Evolutionary conservation across 2,888 invertebrate genomes (phyloP).

Genomic region (Eilema caniola): DNA sequence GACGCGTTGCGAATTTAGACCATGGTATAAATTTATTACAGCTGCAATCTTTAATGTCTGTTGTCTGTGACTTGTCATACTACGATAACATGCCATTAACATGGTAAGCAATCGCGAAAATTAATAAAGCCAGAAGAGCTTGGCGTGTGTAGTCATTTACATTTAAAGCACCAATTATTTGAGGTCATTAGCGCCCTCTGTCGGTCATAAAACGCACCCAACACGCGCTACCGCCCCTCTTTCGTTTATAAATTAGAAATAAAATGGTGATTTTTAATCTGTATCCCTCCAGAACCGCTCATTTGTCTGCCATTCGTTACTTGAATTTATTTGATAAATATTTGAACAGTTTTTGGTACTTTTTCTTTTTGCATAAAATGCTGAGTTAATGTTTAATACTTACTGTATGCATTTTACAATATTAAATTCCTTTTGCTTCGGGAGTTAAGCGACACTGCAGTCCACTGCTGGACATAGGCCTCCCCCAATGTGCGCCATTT

Average conservation of each 20-base stretch:
- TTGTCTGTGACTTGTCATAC: constrained; percentile 34
- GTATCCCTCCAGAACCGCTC: constrained; percentile 52
- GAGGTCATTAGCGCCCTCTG: constrained; percentile 85
- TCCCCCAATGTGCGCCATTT: no score
- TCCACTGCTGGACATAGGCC: no score
- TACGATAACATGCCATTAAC: constrained; percentile 47
- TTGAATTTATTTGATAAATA: constrained; percentile 51
- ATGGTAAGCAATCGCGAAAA: constrained; percentile 68
- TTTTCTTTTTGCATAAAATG: background rate
- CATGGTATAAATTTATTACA: background rate
- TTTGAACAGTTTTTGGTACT: constrained; percentile 29
- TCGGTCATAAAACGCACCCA: constrained; percentile 84
- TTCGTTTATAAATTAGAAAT: constrained; percentile 82
- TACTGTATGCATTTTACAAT: background rate
- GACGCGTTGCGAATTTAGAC: background rate
- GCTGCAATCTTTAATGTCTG: background rate
- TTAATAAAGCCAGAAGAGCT: constrained; percentile 79
- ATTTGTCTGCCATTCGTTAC: constrained; percentile 50
- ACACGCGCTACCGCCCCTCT: constrained; percentile 70
- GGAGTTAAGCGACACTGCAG: no score
- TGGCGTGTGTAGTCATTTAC: constrained; percentile 84
- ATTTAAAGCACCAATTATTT: constrained; percentile 87
- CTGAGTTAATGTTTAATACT: background rate
- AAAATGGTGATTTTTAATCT: constrained; percentile 80
- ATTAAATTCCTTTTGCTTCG: background rate